A percentile compares a stretch with the other conserved stretches of the same genome.
These are phyloP conservation scores for Chaetophractus vellerosus DNA, from an alignment of 2,797 vertebrate genomes.

Conservation along the genomic window DNA sequence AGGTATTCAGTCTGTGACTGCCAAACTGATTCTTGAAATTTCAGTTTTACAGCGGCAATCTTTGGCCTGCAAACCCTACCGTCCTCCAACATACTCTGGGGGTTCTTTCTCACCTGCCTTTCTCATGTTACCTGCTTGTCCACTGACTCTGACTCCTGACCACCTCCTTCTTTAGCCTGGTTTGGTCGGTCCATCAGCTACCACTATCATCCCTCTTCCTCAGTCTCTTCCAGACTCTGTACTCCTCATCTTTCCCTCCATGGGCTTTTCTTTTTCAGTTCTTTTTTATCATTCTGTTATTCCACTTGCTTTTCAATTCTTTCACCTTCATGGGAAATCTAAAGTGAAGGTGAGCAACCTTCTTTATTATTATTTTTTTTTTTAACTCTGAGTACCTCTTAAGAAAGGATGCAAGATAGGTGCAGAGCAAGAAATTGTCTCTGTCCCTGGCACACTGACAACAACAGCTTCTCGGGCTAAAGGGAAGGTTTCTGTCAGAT, in stretches of 20 bases:
- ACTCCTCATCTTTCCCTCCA: background rate
- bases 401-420: background rate
- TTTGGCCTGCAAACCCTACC: background rate
- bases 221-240: background rate
- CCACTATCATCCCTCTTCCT: background rate
- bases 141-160: background rate
- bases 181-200: too few relatives aligned
- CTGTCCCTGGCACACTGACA: too few relatives aligned
- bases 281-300: background rate
- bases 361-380: background rate
- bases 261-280: background rate
- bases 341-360: background rate
- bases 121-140: fast-evolving
- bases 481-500: background rate
- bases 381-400: background rate
- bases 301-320: slow-evolving; percentile 53
- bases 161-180: background rate
- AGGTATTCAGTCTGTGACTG: too few relatives aligned
- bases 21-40: too few relatives aligned
- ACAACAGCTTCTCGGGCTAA: background rate
- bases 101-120: background rate
- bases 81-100: too few relatives aligned
- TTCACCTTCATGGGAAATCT: background rate
- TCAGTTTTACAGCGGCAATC: background rate
- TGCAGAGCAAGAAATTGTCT: background rate